A percentile compares a stretch with the other conserved stretches of the same genome.
These are phyloP conservation scores for Myrmophylax atrothorax DNA, from an alignment of 2,113 vertebrate species.

Conservation along the genomic window DNA sequence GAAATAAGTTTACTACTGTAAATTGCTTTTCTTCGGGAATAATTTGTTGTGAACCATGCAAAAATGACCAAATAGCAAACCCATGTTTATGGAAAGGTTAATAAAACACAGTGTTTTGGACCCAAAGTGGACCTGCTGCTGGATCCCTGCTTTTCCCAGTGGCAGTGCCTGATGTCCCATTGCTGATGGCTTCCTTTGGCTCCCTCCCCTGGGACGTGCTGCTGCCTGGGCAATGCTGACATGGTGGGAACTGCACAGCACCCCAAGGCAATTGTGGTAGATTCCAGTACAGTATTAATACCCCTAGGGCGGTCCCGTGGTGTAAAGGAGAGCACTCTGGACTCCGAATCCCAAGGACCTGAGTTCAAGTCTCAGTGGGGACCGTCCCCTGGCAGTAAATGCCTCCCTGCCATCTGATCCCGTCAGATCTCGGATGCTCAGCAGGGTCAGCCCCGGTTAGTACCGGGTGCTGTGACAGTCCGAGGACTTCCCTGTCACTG, in stretches of 20 bases:
- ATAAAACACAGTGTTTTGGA: fast-evolving
- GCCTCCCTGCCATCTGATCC: too few species aligned
- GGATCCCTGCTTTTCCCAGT: neutral
- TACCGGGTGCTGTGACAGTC: too few species aligned
- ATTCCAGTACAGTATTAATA: neutral
- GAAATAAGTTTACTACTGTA: neutral
- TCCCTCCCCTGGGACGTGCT: neutral
- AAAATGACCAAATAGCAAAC: neutral
- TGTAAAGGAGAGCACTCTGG: too few species aligned
- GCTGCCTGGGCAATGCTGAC: neutral
- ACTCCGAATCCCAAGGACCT: too few species aligned
- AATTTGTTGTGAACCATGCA: neutral
- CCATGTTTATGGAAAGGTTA: neutral
- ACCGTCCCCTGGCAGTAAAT: too few species aligned
- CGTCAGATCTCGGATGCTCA: too few species aligned
- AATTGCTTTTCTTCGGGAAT: neutral
- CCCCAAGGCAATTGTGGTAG: fast-evolving
- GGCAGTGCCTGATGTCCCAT: neutral
- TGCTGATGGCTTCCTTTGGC: neutral
- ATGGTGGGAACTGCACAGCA: neutral
- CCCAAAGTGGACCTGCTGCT: neutral
- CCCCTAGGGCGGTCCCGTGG: neutral
- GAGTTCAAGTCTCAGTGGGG: too few species aligned
- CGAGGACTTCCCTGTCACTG: too few species aligned
- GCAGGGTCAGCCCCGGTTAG: too few species aligned